Percentiles rank a stretch among this genome's conserved stretches.
phyloP scores from a whole-genome alignment of 1,140 invertebrate species.

The Hyphantria cunea region DNA sequence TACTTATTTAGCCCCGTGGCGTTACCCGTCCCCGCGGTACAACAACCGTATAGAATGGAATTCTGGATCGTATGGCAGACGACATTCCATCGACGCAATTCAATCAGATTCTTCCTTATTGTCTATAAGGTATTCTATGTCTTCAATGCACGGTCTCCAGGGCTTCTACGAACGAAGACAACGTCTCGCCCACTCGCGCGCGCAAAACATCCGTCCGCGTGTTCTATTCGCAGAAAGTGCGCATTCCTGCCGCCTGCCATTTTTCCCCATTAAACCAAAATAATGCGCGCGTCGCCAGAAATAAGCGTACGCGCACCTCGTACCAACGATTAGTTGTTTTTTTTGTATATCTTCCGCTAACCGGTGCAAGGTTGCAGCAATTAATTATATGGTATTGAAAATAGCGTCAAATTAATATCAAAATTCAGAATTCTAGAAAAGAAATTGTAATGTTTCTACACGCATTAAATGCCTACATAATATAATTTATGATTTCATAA shows the following conservation, averaged over 20 bases:
- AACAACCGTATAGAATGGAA: too few species aligned
- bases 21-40: too few species aligned
- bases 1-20: too few species aligned
- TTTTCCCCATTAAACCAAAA: conserved; percentile 61
- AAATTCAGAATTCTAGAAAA: too few species aligned
- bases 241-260: conserved; percentile 59
- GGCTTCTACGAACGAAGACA: conserved; percentile 1
- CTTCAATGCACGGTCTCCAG: background rate
- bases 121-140: too few species aligned
- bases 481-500: too few species aligned
- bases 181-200: conserved; percentile 20
- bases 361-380: conserved; percentile 25
- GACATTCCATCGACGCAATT: too few species aligned
- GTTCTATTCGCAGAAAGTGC: conserved; percentile 57
- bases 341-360: conserved; percentile 19
- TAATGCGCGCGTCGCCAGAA: conserved; percentile 57
- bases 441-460: too few species aligned
- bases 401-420: background rate
- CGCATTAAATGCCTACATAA: too few species aligned
- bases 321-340: conserved; percentile 25
- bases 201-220: conserved; percentile 52
- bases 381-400: background rate
- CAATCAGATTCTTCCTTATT: too few species aligned
- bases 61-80: too few species aligned
- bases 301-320: conserved; percentile 49